phyloP scores from a whole-genome alignment of 1,140 invertebrate species.

The Trichoplusia ni region DNA sequence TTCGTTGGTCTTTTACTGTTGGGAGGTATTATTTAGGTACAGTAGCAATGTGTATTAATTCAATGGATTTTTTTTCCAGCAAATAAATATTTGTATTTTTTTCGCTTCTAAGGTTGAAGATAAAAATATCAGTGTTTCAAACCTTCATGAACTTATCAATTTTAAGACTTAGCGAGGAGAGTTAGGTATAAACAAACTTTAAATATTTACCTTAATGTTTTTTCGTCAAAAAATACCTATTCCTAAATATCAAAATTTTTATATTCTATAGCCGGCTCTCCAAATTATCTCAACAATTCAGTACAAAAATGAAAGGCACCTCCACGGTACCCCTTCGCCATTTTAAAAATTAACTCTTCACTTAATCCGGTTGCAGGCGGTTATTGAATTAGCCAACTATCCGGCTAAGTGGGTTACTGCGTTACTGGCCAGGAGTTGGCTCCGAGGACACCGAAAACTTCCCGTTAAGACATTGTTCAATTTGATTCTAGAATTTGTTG shows the following conservation, averaged over 20 bases:
- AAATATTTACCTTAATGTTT: no score
- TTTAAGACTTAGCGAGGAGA: no score
- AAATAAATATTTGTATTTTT: no score
- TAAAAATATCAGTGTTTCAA: no score
- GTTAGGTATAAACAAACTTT: no score
- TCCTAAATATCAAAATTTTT: neutral
- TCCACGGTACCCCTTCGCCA: neutral
- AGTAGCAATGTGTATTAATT: neutral
- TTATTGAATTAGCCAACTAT: constrained; percentile 52
- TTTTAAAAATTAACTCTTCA: constrained; percentile 9
- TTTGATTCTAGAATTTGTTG: neutral
- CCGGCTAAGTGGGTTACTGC: constrained; percentile 39
- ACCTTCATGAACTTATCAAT: no score
- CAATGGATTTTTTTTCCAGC: neutral
- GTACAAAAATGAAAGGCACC: no score
- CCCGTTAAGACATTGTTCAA: constrained; percentile 1
- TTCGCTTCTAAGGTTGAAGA: no score
- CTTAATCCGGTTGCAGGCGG: constrained; percentile 25
- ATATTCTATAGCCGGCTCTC: no score
- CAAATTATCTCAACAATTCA: no score
- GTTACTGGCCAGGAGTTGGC: constrained; percentile 30
- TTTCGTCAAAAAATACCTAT: no score
- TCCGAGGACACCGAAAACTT: constrained; percentile 5
- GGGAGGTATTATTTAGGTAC: neutral
- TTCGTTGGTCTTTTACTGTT: neutral